Evolutionary conservation across 2,888 invertebrate species (phyloP).

Genomic region (Tineola bisselliella): DNA sequence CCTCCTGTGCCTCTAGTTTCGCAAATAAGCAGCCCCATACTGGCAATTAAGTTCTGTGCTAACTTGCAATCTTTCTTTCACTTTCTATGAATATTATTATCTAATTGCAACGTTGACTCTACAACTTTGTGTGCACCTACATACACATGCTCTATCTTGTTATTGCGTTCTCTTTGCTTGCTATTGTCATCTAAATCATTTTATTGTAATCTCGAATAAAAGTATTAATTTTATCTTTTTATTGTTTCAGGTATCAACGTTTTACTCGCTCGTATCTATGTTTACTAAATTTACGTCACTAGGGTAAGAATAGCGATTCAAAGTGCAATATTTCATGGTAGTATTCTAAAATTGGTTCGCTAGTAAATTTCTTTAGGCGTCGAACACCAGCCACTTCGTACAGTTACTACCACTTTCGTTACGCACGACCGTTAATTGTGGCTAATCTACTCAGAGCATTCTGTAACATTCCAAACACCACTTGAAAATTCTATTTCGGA

Average conservation of each 20-base stretch:
- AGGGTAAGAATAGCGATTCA: neutral
- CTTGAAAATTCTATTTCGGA: neutral
- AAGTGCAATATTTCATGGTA: neutral
- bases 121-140: no score
- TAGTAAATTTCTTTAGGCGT: neutral
- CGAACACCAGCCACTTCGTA: neutral
- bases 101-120: no score
- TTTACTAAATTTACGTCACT: neutral
- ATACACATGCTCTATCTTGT: no score
- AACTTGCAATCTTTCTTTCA: slow-evolving; percentile 2
- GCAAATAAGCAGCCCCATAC: slow-evolving; percentile 6
- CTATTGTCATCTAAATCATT: no score
- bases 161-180: no score
- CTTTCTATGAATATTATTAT: slow-evolving; percentile 7
- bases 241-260: neutral
- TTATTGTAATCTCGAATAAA: neutral
- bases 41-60: neutral
- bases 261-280: neutral
- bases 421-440: slow-evolving; percentile 1
- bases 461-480: neutral
- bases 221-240: neutral
- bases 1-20: slow-evolving; percentile 7
- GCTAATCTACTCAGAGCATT: neutral
- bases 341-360: neutral
- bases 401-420: slow-evolving; percentile 8